Base-by-base conservation (phyloP, 2,888 invertebrate genomes). In the Dasysyrphus albostriatus region DNA sequence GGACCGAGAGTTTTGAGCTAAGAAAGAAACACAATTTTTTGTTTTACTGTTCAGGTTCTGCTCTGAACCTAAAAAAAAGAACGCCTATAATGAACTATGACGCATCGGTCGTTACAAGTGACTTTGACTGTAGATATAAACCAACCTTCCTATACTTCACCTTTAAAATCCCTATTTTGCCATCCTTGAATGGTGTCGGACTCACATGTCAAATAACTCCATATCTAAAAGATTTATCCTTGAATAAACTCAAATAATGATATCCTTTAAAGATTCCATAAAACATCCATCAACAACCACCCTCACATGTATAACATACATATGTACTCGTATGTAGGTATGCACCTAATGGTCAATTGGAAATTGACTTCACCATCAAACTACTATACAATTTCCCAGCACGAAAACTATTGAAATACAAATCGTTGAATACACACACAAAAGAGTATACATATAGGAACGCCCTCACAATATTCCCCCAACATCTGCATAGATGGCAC, bases 201-300 rank as follows among this genome's bases (percentile, higher is more conserved):
- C 76, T 76, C 37, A 74, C 24, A 73, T 51, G 75, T 61, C 78
- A 78, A 61, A 54, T 54, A 19, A 74, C 74, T 74, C 61, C 67
- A 56, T 16, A 77, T 39, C 72, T 39, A 77, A 47, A 76, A 49
- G 69, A 85, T 74, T 81, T 63, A 69, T 63, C 85, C 39, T 47
- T 69, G 73, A 81, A 77, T 78, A 63, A 78, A 81, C 51, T 58
- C 51, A 78, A 81, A 81, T 54, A 69, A 69, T 74, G 74, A 81
- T 81, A 81, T 81, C 81, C 76, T 76, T 3, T 80, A 67, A 80
- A 76, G 47, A 65, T 56, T 76, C 51, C 9, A 12, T 51, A 37
- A 19, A 37, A 67, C 19, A 24, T 67, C 34, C 16, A 42, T 49
- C 65, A 29, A 65, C 42, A 63, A 37, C 44, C 16, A 59, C 10